Evolutionary conservation across 2,888 invertebrate species (phyloP).

Genomic region (Zhuqinia jingwanae): DNA sequence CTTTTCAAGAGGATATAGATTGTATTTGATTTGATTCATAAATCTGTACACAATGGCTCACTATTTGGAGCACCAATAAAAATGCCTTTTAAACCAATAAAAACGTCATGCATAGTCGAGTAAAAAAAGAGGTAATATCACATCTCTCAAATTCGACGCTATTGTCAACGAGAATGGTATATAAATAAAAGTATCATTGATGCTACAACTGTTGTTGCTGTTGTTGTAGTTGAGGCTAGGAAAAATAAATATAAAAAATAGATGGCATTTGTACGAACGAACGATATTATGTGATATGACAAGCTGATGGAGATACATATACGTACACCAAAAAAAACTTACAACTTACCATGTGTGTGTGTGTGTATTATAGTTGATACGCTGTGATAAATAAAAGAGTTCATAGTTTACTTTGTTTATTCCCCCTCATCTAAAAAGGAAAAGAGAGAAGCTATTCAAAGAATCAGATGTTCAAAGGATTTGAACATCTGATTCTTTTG

Average conservation of each 20-base stretch:
- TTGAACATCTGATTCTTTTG: conserved; percentile 58
- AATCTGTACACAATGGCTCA: conserved; percentile 40
- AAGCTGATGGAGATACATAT: too few relatives aligned
- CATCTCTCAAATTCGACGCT: background rate
- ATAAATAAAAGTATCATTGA: background rate
- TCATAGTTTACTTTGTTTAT: conserved; percentile 21
- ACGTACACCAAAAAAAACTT: background rate
- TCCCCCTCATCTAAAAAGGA: too few relatives aligned
- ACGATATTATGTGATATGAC: too few relatives aligned
- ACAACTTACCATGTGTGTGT: too few relatives aligned
- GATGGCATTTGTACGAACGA: conserved; percentile 5
- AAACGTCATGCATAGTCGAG: conserved; percentile 41
- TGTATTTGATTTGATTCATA: conserved; percentile 18
- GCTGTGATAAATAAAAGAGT: conserved; percentile 3
- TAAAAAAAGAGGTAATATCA: conserved; percentile 45
- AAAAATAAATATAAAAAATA: background rate
- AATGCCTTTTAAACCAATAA: conserved; percentile 55
- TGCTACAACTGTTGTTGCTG: background rate
- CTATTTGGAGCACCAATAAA: conserved; percentile 31
- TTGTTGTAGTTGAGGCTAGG: background rate
- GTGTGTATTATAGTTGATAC: background rate
- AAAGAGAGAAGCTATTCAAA: conserved; percentile 42
- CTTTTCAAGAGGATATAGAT: conserved; percentile 18
- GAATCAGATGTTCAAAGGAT: too few relatives aligned
- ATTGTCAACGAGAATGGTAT: background rate